phyloP scores from a whole-genome alignment of 2,797 vertebrate genomes.

The Falco berigora region DNA sequence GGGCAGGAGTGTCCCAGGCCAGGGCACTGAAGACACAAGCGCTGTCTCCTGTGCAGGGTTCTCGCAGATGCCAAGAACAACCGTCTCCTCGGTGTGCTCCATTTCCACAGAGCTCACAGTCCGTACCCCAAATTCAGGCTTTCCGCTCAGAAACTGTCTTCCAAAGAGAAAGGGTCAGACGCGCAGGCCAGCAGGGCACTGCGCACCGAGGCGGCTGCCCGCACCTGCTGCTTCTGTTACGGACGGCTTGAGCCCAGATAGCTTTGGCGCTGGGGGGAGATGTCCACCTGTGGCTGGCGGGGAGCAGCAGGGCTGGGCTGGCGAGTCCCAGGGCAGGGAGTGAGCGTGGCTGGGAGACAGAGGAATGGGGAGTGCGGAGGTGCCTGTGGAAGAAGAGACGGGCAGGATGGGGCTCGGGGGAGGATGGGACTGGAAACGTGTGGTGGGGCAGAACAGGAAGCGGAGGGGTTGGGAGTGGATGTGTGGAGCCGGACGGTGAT shows the following conservation, averaged over 20 bases:
- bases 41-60: accelerated
- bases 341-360: not conserved
- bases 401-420: not conserved
- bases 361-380: not conserved
- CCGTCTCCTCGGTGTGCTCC: not conserved
- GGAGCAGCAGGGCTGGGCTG: not conserved
- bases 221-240: accelerated
- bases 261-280: not conserved
- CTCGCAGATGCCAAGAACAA: accelerated
- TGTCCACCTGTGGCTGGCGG: not conserved
- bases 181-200: accelerated
- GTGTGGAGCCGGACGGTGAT: not conserved
- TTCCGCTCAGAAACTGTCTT: not conserved
- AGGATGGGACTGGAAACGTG: not conserved
- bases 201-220: accelerated
- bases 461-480: not conserved
- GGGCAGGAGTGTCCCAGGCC: not conserved
- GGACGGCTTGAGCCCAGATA: not conserved
- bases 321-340: not conserved
- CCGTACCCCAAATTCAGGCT: not conserved
- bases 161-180: not conserved
- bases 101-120: not conserved
- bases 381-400: not conserved
- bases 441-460: not conserved
- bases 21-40: accelerated